A percentile compares a stretch with the other conserved stretches of the same genome.
Evolutionary conservation across 1,140 invertebrate genomes (phyloP).

Genomic region (Episyrphus balteatus): DNA sequence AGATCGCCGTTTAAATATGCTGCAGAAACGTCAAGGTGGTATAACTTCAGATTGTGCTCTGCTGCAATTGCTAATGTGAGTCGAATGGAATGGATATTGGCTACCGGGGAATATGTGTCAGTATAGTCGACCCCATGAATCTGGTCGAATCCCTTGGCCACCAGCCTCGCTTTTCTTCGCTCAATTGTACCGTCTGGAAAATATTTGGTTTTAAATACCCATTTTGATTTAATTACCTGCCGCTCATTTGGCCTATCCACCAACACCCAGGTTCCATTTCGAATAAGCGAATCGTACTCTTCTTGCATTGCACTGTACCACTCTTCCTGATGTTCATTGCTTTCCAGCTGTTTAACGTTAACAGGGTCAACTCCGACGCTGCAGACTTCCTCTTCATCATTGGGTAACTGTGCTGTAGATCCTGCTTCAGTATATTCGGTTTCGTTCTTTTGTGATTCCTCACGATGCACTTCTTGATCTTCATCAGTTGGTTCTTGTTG

Average conservation of each 20-base stretch:
- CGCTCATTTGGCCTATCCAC: conserved; percentile 12
- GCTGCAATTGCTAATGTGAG: neutral
- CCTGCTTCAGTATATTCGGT: neutral
- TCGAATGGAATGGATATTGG: conserved; percentile 2
- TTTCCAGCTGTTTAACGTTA: neutral
- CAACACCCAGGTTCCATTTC: conserved; percentile 16
- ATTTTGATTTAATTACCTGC: conserved; percentile 21
- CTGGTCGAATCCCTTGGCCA: conserved; percentile 22
- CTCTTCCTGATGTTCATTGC: neutral
- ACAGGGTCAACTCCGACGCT: neutral
- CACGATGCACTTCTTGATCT: neutral
- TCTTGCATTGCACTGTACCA: conserved; percentile 16
- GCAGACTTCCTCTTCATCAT: no score
- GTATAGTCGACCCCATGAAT: conserved; percentile 22
- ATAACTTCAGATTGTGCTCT: conserved; percentile 11
- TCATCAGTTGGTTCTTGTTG: neutral
- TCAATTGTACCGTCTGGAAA: conserved; percentile 13
- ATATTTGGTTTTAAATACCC: conserved; percentile 29
- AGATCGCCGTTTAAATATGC: conserved; percentile 26
- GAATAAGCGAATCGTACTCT: conserved; percentile 10
- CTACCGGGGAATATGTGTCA: conserved; percentile 26
- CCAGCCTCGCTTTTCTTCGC: conserved; percentile 31
- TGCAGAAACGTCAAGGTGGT: conserved; percentile 28
- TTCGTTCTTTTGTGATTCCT: no score
- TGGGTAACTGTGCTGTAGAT: neutral